Evolutionary conservation across 2,797 vertebrate species (phyloP), one percentile per base, ranked within the genome.

Genomic region (Gorsachius magnificus): DNA sequence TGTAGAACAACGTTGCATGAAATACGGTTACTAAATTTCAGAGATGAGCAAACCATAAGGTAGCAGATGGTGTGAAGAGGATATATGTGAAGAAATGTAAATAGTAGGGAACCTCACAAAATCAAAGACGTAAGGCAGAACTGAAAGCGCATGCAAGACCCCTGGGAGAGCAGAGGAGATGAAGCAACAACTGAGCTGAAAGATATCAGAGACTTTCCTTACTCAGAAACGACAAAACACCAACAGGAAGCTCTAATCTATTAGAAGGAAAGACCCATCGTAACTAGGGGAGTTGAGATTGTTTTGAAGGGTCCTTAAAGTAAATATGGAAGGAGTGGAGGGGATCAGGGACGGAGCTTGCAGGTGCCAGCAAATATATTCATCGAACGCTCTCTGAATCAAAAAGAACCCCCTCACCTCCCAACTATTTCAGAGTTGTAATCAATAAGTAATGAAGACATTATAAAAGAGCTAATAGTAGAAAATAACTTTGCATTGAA

Each of bases 11-110:
- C 5, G 1, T 24, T n/a, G 50, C 45, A 19, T 22, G 50, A 81
- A 93, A 78, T 56, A 41, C 2, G 80, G 83, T 60, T 61, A 45
- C 89, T 93, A 45, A 18, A 9, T 82, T 83, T 93, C 94, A 74
- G 91, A 94, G 90, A 90, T 29, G 80, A 96, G 60, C 66, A 93
- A 94, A 94, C 86, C 85, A 60, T 58, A 58, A 96, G 90, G 88
- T 74, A 88, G 93, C 93, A 96, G 95, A 97, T 94, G 96, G 94
- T 33, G 63, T 6, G 74, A 83, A 90, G 87, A 94, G 80, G 77
- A 87, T 95, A 20, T 25, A 91, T 26, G 69, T 76, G 93, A 92
- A 93, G 88, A 92, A 84, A 96, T 64, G 93, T 92, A 94, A 94
- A 90, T 93, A 94, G 83, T 31, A 72, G 90, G 80, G 88, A 93